These are phyloP conservation scores for Euglossa dilemma DNA, from an alignment of 1,140 invertebrate genomes.

Conservation along the genomic window DNA sequence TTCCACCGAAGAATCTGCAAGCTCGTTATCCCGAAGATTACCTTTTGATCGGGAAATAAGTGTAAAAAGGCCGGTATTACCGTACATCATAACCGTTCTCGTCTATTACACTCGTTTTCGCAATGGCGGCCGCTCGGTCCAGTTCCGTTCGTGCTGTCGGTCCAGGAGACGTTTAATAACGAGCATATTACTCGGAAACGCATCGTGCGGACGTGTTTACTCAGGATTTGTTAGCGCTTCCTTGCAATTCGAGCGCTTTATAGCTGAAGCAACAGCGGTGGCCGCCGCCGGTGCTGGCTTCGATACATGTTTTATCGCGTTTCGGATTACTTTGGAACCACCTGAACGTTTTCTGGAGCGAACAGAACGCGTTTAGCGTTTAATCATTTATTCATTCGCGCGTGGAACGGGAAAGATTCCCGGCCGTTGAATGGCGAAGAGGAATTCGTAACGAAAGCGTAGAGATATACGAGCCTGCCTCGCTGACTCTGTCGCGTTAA, in stretches of 20 bases:
- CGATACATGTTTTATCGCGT: slow-evolving; percentile 50
- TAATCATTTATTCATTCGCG: slow-evolving; percentile 15
- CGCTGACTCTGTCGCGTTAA: neutral
- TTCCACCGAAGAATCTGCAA: too few species aligned
- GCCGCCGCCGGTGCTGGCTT: neutral
- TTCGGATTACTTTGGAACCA: slow-evolving; percentile 23
- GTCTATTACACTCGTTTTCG: too few species aligned
- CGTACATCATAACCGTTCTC: too few species aligned
- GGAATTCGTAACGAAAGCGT: slow-evolving; percentile 28
- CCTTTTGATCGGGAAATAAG: too few species aligned
- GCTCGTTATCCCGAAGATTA: too few species aligned
- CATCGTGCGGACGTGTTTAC: slow-evolving; percentile 33
- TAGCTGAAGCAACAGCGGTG: neutral
- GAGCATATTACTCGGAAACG: slow-evolving; percentile 39
- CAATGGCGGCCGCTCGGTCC: neutral
- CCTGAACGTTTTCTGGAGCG: slow-evolving; percentile 14
- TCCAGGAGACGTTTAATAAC: slow-evolving; percentile 41
- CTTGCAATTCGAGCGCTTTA: slow-evolving; percentile 37
- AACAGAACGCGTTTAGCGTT: slow-evolving; percentile 1
- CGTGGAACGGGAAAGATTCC: neutral
- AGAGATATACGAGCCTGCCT: neutral
- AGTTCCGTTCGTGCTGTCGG: neutral
- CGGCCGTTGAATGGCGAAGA: neutral
- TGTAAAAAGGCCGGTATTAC: too few species aligned
- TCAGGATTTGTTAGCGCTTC: slow-evolving; percentile 45